Base-by-base conservation (phyloP, 35 echinoderm and acorn worm species). In the Apostichopus californicus region DNA sequence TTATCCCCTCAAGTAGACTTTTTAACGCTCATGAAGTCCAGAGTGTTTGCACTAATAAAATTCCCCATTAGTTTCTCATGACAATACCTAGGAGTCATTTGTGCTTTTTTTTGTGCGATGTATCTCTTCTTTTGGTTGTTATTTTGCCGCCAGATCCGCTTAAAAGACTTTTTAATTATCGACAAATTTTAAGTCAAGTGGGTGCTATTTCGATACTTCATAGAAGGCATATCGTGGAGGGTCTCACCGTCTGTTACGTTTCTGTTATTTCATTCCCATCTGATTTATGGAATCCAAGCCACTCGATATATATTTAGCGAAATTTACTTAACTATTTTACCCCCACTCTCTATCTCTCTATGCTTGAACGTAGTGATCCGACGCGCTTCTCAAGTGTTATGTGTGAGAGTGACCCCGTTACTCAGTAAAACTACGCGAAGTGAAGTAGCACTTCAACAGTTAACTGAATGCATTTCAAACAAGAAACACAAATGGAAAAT, bases 401-500 rank as follows among this genome's bases (percentile, higher is more conserved):
- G 18, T 11, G 64, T 68, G 64, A 68, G 64, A 68, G 17, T 83
- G 81, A 85, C 81, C 81, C 54, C 57, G 81, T 85, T 85, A 85
- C 81, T 60, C 81, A 59, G 81, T 85, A 85, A 58, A 59, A 18
- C 55, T 60, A 59, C 56, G 81, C 15, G 81, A 84, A 83, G 20
- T 55, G 52, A 18, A 25, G 54, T 58, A 85, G 55, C 81, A 85
- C 81, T 85, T 85, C 9, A 85, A 59, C 18, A 85, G 81, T 59
- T 85, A 75, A 17, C 81, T 55, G 54, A 57, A 58, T 22, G 55
- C 6, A 72, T 58, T 22, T 24, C 9, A 64, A 61, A 2, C 53
- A 66, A 89, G 20, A 59, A 24, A 85, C 71, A 58, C 61, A 89
- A 89, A 89, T 89, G 86, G 86, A 89, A 89, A 89, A 89, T 89